Conservation (phyloP, 2,113 vertebrate genomes). For the Mystacornis crossleyi region DNA sequence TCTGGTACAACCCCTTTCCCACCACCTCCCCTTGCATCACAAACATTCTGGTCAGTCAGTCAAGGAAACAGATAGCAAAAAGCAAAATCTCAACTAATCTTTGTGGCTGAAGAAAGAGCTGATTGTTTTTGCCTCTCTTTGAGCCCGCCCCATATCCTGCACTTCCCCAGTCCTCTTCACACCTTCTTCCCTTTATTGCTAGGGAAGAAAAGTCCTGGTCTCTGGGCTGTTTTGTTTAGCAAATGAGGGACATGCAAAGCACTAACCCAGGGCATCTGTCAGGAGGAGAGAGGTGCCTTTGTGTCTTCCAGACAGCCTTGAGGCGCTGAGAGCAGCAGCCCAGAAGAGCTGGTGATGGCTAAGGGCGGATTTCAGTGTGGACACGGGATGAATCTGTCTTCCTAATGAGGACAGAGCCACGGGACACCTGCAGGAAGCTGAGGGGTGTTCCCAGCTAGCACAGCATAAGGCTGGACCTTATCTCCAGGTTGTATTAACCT, state of each 20-base stretch:
- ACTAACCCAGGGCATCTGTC: background rate
- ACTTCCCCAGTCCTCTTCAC: background rate
- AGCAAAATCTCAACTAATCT: slow-evolving; percentile 36
- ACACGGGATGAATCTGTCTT: background rate
- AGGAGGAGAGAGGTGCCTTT: background rate
- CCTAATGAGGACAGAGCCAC: background rate
- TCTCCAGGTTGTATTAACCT: background rate
- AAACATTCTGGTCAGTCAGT: background rate
- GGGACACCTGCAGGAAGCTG: background rate
- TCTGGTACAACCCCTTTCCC: background rate
- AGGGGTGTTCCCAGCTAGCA: background rate
- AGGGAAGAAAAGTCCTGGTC: slow-evolving; percentile 32
- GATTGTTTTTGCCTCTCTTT: background rate
- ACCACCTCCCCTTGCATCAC: background rate
- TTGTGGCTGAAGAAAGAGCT: slow-evolving; percentile 27
- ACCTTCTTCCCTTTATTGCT: slow-evolving; percentile 7
- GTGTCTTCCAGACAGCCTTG: slow-evolving; percentile 6
- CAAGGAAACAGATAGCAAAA: slow-evolving; percentile 21
- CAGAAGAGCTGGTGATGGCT: background rate
- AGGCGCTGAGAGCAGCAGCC: background rate
- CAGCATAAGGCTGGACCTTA: background rate
- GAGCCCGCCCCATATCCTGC: background rate
- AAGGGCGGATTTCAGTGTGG: background rate
- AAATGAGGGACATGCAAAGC: slow-evolving; percentile 88
- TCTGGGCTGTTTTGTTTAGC: slow-evolving; percentile 82